A percentile compares a stretch with the other conserved stretches of the same genome.
Conservation (phyloP, 2,888 invertebrate genomes). For the Patella depressa region DNA sequence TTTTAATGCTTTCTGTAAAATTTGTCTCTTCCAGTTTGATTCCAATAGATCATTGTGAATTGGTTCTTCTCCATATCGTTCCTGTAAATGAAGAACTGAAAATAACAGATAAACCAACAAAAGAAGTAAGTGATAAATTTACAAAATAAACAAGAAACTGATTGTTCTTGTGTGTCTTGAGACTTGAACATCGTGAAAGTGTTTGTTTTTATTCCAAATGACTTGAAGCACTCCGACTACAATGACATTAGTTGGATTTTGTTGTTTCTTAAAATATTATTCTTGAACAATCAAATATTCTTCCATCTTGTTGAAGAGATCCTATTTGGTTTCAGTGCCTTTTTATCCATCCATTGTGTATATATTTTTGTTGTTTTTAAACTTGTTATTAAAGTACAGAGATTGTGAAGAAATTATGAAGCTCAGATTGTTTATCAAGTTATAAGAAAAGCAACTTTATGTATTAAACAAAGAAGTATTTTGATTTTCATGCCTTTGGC, state of each 20-base stretch:
- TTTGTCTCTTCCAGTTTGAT: slow-evolving; percentile 74
- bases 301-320: background rate
- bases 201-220: too few species aligned
- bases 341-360: too few species aligned
- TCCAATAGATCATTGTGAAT: slow-evolving; percentile 87
- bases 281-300: background rate
- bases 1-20: background rate
- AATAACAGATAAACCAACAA: slow-evolving; percentile 81
- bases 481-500: too few species aligned
- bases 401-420: too few species aligned
- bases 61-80: slow-evolving; percentile 90
- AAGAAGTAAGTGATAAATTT: slow-evolving; percentile 74
- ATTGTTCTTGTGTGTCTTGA: background rate
- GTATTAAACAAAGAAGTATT: too few species aligned
- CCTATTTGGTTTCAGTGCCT: too few species aligned
- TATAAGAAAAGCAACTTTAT: too few species aligned
- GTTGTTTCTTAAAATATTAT: background rate
- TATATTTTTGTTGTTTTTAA: too few species aligned
- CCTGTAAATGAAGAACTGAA: slow-evolving; percentile 85
- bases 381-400: too few species aligned
- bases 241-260: background rate
- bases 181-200: background rate
- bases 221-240: background rate
- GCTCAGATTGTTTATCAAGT: too few species aligned
- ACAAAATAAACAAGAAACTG: background rate